Evolutionary conservation across 1,140 invertebrate species (phyloP).

Genomic region (Cydia strobilella): DNA sequence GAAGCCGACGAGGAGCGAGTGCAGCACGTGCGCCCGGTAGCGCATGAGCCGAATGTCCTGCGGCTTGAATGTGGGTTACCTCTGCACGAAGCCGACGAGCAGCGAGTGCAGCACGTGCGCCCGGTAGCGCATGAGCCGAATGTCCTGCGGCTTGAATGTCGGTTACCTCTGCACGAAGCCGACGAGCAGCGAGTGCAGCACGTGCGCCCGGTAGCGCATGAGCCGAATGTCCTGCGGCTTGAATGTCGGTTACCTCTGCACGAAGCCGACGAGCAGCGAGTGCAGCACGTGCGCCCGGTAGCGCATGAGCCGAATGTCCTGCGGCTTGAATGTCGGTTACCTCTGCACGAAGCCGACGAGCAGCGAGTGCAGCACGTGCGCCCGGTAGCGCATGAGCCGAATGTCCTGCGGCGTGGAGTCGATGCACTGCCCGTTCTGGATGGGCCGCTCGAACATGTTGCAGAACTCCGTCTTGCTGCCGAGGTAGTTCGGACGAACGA

Average conservation of each 20-base stretch:
- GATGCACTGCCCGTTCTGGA: slow-evolving; percentile 96
- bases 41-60: slow-evolving; percentile 94
- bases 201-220: slow-evolving; percentile 94
- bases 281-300: slow-evolving; percentile 95
- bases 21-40: slow-evolving; percentile 93
- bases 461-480: slow-evolving; percentile 96
- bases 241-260: slow-evolving; percentile 84
- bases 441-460: slow-evolving; percentile 97
- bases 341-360: slow-evolving; percentile 96
- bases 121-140: slow-evolving; percentile 92
- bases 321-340: slow-evolving; percentile 81
- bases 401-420: slow-evolving; percentile 95
- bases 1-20: slow-evolving; percentile 94
- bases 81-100: slow-evolving; percentile 95
- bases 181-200: slow-evolving; percentile 92
- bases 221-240: slow-evolving; percentile 90
- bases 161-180: slow-evolving; percentile 93
- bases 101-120: slow-evolving; percentile 95
- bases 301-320: slow-evolving; percentile 94
- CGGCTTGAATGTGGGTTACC: slow-evolving; percentile 78
- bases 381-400: slow-evolving; percentile 92
- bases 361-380: slow-evolving; percentile 94
- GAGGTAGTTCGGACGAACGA: slow-evolving; percentile 95
- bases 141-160: slow-evolving; percentile 85
- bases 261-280: slow-evolving; percentile 94